phyloP scores from a whole-genome alignment of 2,888 invertebrate species.

The Auanema freiburgensis region DNA sequence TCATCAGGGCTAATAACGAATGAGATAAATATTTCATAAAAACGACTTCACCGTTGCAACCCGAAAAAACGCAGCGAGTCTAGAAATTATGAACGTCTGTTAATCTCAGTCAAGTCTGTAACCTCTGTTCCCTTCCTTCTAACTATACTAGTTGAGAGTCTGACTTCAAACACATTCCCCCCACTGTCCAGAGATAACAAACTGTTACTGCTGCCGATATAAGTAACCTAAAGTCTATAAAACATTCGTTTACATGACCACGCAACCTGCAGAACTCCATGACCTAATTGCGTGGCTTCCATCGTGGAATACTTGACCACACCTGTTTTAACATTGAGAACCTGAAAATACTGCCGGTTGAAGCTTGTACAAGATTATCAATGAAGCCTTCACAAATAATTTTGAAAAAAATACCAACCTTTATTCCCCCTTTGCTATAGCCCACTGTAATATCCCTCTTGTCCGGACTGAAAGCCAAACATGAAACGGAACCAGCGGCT shows the following conservation, averaged over 20 bases:
- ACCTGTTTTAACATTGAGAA: too few relatives aligned
- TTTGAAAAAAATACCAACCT: slow-evolving; percentile 19
- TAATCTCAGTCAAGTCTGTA: too few relatives aligned
- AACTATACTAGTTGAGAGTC: slow-evolving; percentile 23
- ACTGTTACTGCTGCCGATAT: slow-evolving; percentile 69
- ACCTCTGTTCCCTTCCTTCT: slow-evolving; percentile 9
- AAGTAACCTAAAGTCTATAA: slow-evolving; percentile 74
- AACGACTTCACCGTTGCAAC: slow-evolving; percentile 79
- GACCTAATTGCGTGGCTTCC: too few relatives aligned
- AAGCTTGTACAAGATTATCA: too few relatives aligned
- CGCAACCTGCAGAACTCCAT: too few relatives aligned
- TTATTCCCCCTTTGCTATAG: slow-evolving; percentile 38
- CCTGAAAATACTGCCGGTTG: too few relatives aligned
- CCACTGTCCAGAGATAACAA: slow-evolving; percentile 50
- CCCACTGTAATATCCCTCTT: slow-evolving; percentile 40
- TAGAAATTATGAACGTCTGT: too few relatives aligned
- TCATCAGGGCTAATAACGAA: slow-evolving; percentile 48
- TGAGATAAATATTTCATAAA: slow-evolving; percentile 38
- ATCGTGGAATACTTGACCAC: too few relatives aligned
- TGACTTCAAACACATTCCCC: slow-evolving; percentile 52
- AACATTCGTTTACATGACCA: too few relatives aligned
- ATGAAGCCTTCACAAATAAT: too few relatives aligned
- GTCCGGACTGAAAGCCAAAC: slow-evolving; percentile 41
- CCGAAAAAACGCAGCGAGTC: slow-evolving; percentile 91
- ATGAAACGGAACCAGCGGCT: slow-evolving; percentile 33